These are phyloP conservation scores for Aelia acuminata DNA, from an alignment of 2,888 invertebrate genomes.

Conservation along the genomic window DNA sequence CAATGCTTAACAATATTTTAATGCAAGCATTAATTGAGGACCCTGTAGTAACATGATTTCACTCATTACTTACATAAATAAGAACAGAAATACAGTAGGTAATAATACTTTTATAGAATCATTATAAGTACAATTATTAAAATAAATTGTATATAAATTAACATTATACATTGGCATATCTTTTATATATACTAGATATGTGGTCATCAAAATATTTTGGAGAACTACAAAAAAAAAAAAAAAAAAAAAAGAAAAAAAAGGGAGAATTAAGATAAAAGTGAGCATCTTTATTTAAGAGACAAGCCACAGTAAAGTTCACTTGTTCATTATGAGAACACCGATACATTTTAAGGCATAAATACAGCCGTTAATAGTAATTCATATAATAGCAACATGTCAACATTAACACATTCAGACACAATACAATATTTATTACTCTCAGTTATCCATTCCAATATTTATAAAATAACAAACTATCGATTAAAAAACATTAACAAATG, in stretches of 20 bases:
- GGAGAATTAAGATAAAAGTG: neutral
- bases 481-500: conserved; percentile 16
- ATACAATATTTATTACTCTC: conserved; percentile 2
- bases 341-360: conserved; percentile 9
- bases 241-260: neutral
- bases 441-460: neutral
- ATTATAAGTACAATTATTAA: conserved; percentile 8
- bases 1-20: neutral
- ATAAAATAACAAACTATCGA: conserved; percentile 9
- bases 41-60: conserved; percentile 44
- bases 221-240: neutral
- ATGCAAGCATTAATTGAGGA: conserved; percentile 19
- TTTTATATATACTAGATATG: neutral
- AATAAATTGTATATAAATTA: conserved; percentile 10
- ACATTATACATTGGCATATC: neutral
- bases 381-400: conserved; percentile 6
- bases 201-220: neutral
- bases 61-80: conserved; percentile 15
- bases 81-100: conserved; percentile 21
- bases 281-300: conserved; percentile 19
- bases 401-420: neutral
- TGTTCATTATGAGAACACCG: neutral
- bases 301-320: neutral
- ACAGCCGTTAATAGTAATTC: conserved; percentile 24
- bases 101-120: neutral